Evolutionary conservation across 2,888 invertebrate species (phyloP), one percentile per base, ranked within the genome.

Genomic region (Heliconius erato): DNA sequence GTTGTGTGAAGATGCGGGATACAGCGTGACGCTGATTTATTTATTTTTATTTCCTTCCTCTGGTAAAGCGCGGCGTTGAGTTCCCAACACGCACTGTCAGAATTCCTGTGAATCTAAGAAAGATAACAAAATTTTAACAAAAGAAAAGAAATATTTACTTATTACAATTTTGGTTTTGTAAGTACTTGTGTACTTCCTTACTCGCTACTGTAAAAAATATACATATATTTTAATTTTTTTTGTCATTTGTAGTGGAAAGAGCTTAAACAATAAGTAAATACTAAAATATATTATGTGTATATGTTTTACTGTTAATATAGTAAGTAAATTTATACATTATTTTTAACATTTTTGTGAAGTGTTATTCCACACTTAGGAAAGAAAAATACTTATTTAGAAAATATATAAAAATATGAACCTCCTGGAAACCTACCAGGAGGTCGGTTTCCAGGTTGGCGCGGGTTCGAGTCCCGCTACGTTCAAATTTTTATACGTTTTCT

Each of bases 261-360:
- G 19, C n/a, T 74, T 49, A n/a, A 28, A 63, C 23, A 35, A 23
- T 59, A 69, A 80, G 12, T 49, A 44, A 80, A 54, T 76, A 32
- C n/a, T 63, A 16, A 35, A 76, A n/a, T 54, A n/a, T 74, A 74
- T 59, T 32, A 74, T 32, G 74, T 28, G 54, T 74, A 74, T 74
- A 54, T 74, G 74, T n/a, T 59, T 59, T 74, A 16, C 19, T 44
- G 6, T 74, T 49, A 54, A 32, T 40, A 11, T 49, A 54, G 23
- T 40, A 11, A 40, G 40, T 35, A 40, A 11, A 40, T 11, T 11
- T 11, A 40, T 40, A 40, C 40, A 40, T 11, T 11, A 40, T 40
- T 40, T 40, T 32, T 32, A 32, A 32, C 32, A 32, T 32, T 5
- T 40, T 11, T 40, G 9, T 9, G 2, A 11, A 40, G 11, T 40